phyloP scores from a whole-genome alignment of 2,113 vertebrate genomes.

The Bothrops jararaca region DNA sequence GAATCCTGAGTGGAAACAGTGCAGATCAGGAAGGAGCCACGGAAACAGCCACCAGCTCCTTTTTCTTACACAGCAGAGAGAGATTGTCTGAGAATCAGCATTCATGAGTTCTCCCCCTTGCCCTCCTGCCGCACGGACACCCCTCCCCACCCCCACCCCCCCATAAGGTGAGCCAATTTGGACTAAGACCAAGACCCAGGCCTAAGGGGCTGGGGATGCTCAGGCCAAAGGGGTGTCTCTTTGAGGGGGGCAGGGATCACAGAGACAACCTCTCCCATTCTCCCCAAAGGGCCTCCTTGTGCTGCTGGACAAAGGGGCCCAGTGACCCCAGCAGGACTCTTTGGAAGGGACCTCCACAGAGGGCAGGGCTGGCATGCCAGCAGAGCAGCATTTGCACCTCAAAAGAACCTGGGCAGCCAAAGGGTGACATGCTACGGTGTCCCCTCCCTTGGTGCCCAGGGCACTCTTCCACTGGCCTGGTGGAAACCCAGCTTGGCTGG shows the following conservation, averaged over 20 bases:
- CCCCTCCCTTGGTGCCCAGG: too few relatives aligned
- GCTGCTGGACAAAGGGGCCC: not conserved
- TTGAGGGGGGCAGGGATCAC: not conserved
- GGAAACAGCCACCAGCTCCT: not conserved
- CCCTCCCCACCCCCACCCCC: not conserved
- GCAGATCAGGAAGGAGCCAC: not conserved
- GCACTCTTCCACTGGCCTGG: too few relatives aligned
- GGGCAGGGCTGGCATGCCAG: not conserved
- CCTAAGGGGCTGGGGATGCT: not conserved
- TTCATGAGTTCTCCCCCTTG: rapidly evolving
- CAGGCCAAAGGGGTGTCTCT: not conserved
- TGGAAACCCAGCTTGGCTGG: too few relatives aligned
- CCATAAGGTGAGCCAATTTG: not conserved
- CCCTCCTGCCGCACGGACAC: not conserved
- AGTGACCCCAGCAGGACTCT: not conserved
- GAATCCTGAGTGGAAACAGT: not conserved
- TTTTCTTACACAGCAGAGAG: not conserved
- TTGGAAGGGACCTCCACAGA: not conserved
- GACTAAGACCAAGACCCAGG: not conserved
- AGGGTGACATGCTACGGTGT: not conserved
- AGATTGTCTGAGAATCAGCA: not conserved
- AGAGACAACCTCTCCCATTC: not conserved
- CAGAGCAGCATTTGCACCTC: not conserved
- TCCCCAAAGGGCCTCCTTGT: not conserved
- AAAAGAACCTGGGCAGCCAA: not conserved